A percentile compares a stretch with the other conserved stretches of the same genome.
phyloP scores from a whole-genome alignment of 2,797 vertebrate genomes.

The Alfaro cultratus region DNA sequence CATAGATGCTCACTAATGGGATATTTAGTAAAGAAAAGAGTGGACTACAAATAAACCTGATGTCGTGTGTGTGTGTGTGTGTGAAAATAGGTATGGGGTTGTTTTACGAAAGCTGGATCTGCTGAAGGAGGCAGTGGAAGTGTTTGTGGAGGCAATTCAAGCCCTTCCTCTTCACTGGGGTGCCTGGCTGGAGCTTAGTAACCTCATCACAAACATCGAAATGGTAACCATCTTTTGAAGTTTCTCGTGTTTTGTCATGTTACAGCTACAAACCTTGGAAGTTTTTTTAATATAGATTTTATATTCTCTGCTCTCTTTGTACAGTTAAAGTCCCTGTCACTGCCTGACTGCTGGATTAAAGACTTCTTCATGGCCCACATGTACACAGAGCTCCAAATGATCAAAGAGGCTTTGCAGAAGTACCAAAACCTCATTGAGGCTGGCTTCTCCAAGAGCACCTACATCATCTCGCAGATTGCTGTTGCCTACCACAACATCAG shows the following conservation, averaged over 20 bases:
- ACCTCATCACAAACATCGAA: conserved; percentile 97
- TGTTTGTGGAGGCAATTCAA: conserved; percentile 95
- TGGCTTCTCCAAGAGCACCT: conserved; percentile 98
- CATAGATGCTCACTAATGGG: too few species aligned
- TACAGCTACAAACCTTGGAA: neutral
- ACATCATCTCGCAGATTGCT: conserved; percentile 98
- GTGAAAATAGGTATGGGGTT: conserved; percentile 88
- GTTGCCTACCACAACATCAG: conserved; percentile 99
- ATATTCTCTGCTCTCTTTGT: neutral
- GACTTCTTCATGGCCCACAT: conserved; percentile 99
- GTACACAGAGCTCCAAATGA: conserved; percentile 98
- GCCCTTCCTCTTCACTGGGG: conserved; percentile 96
- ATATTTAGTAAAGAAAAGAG: neutral
- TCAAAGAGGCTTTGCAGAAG: conserved; percentile 97
- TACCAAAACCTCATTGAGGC: conserved; percentile 97
- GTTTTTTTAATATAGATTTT: neutral
- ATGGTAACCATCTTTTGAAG: conserved; percentile 66
- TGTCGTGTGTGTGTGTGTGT: conserved; percentile 6
- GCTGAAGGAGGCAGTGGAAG: conserved; percentile 94
- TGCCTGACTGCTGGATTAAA: conserved; percentile 97
- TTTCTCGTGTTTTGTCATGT: neutral
- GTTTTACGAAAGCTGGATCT: conserved; percentile 96
- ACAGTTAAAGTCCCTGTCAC: conserved; percentile 94
- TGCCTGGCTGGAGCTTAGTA: conserved; percentile 97
- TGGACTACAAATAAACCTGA: neutral